A percentile compares a stretch with the other conserved stretches of the same genome.
Evolutionary conservation across 2,888 invertebrate genomes (phyloP).

Genomic region (Spisula subtruncata): DNA sequence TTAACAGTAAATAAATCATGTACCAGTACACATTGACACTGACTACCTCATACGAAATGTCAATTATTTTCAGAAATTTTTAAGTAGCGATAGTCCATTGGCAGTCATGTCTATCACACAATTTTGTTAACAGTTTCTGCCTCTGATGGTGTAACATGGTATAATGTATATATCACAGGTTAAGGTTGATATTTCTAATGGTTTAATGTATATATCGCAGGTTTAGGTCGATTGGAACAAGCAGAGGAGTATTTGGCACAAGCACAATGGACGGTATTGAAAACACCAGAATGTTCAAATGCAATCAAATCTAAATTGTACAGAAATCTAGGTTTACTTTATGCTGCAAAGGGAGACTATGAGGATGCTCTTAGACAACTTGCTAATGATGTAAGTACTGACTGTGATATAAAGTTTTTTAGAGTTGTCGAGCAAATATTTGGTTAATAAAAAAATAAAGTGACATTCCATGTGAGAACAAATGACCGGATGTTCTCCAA

Average conservation of each 20-base stretch:
- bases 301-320: conserved; percentile 87
- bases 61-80: too few relatives aligned
- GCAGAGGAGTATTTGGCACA: conserved; percentile 88
- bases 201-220: conserved; percentile 70
- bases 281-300: conserved; percentile 87
- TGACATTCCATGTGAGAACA: too few relatives aligned
- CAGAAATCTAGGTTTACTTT: conserved; percentile 87
- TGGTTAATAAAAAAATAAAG: too few relatives aligned
- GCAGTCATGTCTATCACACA: too few relatives aligned
- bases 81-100: too few relatives aligned
- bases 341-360: conserved; percentile 87
- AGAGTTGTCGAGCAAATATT: too few relatives aligned
- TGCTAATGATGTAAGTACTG: conserved; percentile 87
- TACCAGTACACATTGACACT: too few relatives aligned
- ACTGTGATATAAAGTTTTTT: too few relatives aligned
- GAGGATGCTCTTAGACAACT: conserved; percentile 86
- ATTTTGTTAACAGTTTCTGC: too few relatives aligned
- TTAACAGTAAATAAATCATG: too few relatives aligned
- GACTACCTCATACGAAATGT: too few relatives aligned
- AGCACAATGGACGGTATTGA: conserved; percentile 88
- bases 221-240: conserved; percentile 86
- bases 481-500: too few relatives aligned
- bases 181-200: conserved; percentile 82
- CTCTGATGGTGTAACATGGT: neutral
- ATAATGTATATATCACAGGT: conserved; percentile 76